phyloP scores from a whole-genome alignment of 2,888 invertebrate species.

The Scaptomyza parva region DNA sequence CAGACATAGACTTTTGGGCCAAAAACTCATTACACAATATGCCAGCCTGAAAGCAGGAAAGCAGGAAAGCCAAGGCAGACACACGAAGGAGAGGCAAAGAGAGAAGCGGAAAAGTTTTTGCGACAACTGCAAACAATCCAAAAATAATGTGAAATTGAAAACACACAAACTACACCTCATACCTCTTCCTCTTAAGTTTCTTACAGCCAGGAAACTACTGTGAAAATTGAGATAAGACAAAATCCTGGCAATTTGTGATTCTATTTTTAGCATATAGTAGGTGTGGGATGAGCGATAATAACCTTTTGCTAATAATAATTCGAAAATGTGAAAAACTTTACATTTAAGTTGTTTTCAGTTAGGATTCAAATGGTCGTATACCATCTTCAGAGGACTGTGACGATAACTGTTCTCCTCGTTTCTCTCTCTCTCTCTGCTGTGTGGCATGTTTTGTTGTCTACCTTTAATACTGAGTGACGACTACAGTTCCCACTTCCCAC shows the following conservation, averaged over 20 bases:
- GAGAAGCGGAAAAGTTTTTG: slow-evolving; percentile 24
- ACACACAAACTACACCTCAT: slow-evolving; percentile 17
- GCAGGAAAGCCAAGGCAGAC: too few species aligned
- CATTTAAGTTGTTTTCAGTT: too few species aligned
- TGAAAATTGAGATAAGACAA: slow-evolving; percentile 12
- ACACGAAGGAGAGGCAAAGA: not conserved
- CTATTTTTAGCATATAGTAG: not conserved
- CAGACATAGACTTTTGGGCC: not conserved
- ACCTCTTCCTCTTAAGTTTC: not conserved
- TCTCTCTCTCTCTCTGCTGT: not conserved
- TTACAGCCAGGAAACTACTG: not conserved
- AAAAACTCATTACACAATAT: slow-evolving; percentile 49
- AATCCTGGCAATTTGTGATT: too few species aligned
- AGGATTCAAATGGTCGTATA: too few species aligned
- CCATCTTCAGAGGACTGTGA: too few species aligned
- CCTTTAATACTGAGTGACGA: slow-evolving; percentile 38
- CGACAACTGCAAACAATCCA: slow-evolving; percentile 57
- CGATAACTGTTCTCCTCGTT: not conserved
- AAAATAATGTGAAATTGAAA: slow-evolving; percentile 53
- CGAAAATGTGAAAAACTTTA: too few species aligned
- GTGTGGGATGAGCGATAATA: not conserved
- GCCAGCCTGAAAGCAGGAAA: slow-evolving; percentile 13
- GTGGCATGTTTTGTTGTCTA: slow-evolving; percentile 48
- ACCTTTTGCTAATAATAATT: too few species aligned
- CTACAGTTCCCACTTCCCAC: slow-evolving; percentile 4